Base-by-base conservation (phyloP, 1,140 invertebrate species). In the Drosophila lacteicornis region DNA sequence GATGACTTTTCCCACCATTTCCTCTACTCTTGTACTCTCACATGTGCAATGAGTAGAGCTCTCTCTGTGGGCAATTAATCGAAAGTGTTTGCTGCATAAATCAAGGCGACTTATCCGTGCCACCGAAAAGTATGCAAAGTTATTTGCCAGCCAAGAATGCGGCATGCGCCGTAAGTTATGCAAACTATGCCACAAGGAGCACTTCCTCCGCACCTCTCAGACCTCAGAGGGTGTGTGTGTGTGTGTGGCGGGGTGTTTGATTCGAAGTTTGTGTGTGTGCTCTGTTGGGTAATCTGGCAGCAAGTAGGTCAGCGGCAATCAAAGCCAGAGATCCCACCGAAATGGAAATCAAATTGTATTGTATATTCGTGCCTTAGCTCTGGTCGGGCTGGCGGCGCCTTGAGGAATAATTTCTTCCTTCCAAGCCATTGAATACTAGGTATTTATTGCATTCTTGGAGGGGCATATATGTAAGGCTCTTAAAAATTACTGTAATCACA, bases 301-400 rank as follows among this genome's bases (percentile, higher is more conserved):
- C 82, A 86, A 86, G 68, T 85, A 86, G 82, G 82, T 85, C 82
- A 86, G 63, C 74, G 63, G 78, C 82, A 85, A 85, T 85, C 82
- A 85, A 85, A 85, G 82, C 68, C 82, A 79, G 82, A 53, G 51
- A 82, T 75, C 45, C 75, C 75, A 81, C 78, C 66, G 63, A 85
- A 78, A 84, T 80, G 77, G 46, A 75, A 84, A 61, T 75, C 81
- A 71, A 83, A 84, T 84, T 73, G 82, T 85, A 85, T 84, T 83
- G 81, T 73, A 40, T 73, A 49, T 33, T 42, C 45, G 19, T 46
- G 66, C 58, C 53, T 49, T 19, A 19, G 38, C 17, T 43, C 27
- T 42, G 60, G 17, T 33, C n/a, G 15, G 15, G 17, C 25, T 42
- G 25, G 4, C 13, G 43, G 42, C 15, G 36, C 45, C 38, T 36